Percentiles rank a stretch among this genome's conserved stretches.
Evolutionary conservation across 2,113 vertebrate species (phyloP).

Genomic region (Leucopternis melanops): DNA sequence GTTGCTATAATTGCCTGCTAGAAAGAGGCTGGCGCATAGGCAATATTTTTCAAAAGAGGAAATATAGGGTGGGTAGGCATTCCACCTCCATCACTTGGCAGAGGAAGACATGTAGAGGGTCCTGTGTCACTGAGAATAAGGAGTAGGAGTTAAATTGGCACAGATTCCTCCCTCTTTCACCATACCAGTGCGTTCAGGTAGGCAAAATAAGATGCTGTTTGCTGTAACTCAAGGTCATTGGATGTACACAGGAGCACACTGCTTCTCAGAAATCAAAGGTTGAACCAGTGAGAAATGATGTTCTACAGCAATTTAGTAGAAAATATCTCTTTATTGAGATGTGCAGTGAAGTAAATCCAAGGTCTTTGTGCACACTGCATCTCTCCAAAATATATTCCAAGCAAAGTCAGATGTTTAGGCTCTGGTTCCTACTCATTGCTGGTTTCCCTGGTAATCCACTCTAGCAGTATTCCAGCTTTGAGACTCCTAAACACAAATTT

Average conservation of each 20-base stretch:
- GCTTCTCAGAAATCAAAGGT: not conserved
- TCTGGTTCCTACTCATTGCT: slow-evolving; percentile 7
- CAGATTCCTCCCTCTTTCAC: not conserved
- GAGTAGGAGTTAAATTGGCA: not conserved
- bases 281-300: not conserved
- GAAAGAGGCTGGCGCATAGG: not conserved
- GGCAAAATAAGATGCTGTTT: not conserved
- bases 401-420: slow-evolving; percentile 35
- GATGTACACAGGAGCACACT: not conserved
- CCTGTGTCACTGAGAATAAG: not conserved
- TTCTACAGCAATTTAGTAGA: not conserved
- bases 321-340: not conserved
- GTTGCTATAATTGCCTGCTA: not conserved
- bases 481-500: slow-evolving; percentile 47
- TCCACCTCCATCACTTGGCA: not conserved
- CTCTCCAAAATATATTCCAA: not conserved
- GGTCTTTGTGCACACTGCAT: not conserved
- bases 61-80: not conserved
- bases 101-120: not conserved
- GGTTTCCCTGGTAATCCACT: slow-evolving; percentile 55
- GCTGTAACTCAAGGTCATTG: not conserved
- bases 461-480: slow-evolving; percentile 27
- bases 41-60: not conserved
- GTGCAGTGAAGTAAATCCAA: not conserved
- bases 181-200: not conserved